These are phyloP conservation scores for Drosophila hawaiiensis DNA, from an alignment of 2,888 invertebrate genomes.

Conservation along the genomic window DNA sequence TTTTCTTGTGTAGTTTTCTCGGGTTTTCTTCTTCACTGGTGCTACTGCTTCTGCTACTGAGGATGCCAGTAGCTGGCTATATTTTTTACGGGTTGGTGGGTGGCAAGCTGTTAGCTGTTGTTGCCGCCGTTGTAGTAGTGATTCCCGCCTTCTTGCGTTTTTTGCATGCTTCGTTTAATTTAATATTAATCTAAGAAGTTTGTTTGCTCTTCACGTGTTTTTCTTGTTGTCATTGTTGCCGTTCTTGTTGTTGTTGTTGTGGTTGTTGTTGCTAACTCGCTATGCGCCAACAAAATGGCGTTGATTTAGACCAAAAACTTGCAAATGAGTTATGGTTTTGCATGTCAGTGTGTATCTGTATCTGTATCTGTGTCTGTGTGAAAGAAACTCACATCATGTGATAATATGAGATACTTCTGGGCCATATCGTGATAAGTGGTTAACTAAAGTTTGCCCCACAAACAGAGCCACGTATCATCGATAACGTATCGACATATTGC, in stretches of 20 bases:
- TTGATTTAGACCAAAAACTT: constrained; percentile 43
- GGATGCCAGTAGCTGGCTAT: constrained; percentile 30
- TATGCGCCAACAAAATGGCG: constrained; percentile 54
- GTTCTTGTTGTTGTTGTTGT: constrained; percentile 28
- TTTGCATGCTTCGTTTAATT: constrained; percentile 84
- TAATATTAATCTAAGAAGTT: constrained; percentile 81
- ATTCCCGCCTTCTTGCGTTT: constrained; percentile 78
- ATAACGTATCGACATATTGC: not conserved
- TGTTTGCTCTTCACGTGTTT: constrained; percentile 63
- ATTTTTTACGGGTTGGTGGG: constrained; percentile 17
- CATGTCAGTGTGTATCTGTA: not conserved
- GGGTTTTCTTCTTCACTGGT: constrained; percentile 46
- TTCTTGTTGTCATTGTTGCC: constrained; percentile 26
- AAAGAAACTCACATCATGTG: not conserved
- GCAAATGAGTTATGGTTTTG: constrained; percentile 39
- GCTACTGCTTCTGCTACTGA: constrained; percentile 6
- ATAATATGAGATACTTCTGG: constrained; percentile 4
- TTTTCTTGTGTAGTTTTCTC: constrained; percentile 73
- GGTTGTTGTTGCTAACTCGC: constrained; percentile 36
- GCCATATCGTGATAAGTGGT: not conserved
- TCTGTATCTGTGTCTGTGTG: constrained; percentile 1
- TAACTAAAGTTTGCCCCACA: constrained; percentile 1
- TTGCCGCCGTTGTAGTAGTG: constrained; percentile 65
- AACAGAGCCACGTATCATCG: not conserved
- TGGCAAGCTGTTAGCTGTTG: constrained; percentile 21